Evolutionary conservation across 2,888 invertebrate species (phyloP).

Genomic region (Ormia ochracea): DNA sequence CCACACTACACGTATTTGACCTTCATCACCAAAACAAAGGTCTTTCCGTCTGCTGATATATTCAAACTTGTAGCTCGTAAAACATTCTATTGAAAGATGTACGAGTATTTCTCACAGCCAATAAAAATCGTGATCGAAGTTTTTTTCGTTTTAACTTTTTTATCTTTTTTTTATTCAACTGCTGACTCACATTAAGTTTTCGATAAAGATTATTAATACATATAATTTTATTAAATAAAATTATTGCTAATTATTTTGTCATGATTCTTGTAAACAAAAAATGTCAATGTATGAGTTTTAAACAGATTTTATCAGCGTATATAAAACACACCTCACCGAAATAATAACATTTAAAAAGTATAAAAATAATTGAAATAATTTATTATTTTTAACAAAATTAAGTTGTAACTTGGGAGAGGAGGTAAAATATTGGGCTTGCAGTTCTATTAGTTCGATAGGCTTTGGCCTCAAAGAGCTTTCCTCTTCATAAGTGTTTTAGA

Average conservation of each 20-base stretch:
- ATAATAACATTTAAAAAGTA: neutral
- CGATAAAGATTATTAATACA: slow-evolving; percentile 39
- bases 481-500: too few relatives aligned
- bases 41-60: too few relatives aligned
- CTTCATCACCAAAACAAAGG: too few relatives aligned
- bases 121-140: slow-evolving; percentile 49
- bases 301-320: neutral
- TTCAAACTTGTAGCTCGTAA: slow-evolving; percentile 10
- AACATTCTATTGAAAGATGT: slow-evolving; percentile 23
- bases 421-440: too few relatives aligned
- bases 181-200: slow-evolving; percentile 32
- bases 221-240: slow-evolving; percentile 32
- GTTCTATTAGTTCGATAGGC: too few relatives aligned
- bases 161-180: neutral
- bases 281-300: neutral
- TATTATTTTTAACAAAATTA: neutral
- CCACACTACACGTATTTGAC: too few relatives aligned
- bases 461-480: too few relatives aligned
- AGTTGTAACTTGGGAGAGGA: neutral
- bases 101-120: slow-evolving; percentile 1
- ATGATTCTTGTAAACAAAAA: slow-evolving; percentile 24
- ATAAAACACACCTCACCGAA: neutral
- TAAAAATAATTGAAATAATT: neutral
- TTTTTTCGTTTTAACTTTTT: slow-evolving; percentile 11
- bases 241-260: slow-evolving; percentile 54